phyloP scores from a whole-genome alignment of 2,113 vertebrate species.

The Cyprinodon tularosa region DNA sequence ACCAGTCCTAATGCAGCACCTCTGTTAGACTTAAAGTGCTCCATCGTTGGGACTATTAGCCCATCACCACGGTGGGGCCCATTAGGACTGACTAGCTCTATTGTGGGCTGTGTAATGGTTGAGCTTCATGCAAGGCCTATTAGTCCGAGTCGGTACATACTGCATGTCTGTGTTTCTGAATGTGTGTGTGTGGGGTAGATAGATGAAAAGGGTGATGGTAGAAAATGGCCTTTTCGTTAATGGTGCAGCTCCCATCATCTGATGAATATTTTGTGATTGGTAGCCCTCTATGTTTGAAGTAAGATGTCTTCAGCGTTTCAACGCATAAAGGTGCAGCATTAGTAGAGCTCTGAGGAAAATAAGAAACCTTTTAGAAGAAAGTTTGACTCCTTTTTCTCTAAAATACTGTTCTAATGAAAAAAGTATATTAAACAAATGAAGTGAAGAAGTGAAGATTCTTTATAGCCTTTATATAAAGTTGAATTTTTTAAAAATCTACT shows the following conservation, averaged over 20 bases:
- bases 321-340: constrained; percentile 1
- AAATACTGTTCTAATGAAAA: too few species aligned
- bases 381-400: neutral
- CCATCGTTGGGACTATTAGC: constrained; percentile 47
- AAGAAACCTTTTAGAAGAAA: neutral
- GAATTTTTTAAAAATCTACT: too few species aligned
- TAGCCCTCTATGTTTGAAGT: constrained; percentile 25
- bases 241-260: constrained; percentile 56
- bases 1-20: constrained; percentile 53
- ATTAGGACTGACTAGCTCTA: constrained; percentile 59
- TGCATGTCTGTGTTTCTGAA: constrained; percentile 34
- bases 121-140: constrained; percentile 53
- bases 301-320: constrained; percentile 4
- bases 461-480: neutral
- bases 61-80: constrained; percentile 48
- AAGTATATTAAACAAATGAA: too few species aligned
- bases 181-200: constrained; percentile 1
- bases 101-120: constrained; percentile 57
- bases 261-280: constrained; percentile 58
- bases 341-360: neutral
- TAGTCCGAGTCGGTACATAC: constrained; percentile 44
- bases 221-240: constrained; percentile 60
- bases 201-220: constrained; percentile 71
- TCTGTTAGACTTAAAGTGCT: constrained; percentile 58
- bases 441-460: neutral